Evolutionary conservation across 2,113 vertebrate species (phyloP).

Genomic region (Gasterosteus aculeatus): DNA sequence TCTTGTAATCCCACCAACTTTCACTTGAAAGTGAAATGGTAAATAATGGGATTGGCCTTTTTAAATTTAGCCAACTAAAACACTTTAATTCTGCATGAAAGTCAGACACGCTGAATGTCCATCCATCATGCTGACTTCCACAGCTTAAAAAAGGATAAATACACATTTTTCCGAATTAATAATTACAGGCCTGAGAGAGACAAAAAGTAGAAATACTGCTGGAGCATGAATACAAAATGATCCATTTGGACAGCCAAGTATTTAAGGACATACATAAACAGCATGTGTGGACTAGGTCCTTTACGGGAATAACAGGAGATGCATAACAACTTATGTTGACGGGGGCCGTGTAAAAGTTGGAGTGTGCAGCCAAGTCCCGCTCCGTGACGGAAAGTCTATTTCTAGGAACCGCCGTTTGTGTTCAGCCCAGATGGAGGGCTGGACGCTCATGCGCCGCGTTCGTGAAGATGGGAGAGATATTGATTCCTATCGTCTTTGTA

Average conservation of each 20-base stretch:
- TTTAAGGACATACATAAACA: neutral
- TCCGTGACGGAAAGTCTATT: constrained; percentile 28
- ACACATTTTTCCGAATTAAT: neutral
- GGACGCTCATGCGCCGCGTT: neutral
- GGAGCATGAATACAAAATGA: neutral
- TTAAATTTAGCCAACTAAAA: neutral
- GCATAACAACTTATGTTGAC: neutral
- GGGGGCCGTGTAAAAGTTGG: neutral
- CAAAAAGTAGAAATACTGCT: neutral
- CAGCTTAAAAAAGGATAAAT: neutral
- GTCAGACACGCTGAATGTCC: neutral
- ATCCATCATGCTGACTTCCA: neutral
- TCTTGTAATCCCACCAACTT: neutral
- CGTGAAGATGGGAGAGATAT: constrained; percentile 25
- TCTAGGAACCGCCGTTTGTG: constrained; percentile 19
- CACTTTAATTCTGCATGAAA: neutral
- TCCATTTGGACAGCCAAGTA: neutral
- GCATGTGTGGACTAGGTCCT: neutral
- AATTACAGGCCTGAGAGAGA: neutral
- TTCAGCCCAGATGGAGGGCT: constrained; percentile 30
- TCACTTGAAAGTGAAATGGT: neutral
- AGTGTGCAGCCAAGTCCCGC: constrained; percentile 12
- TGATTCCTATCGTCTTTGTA: constrained; percentile 11
- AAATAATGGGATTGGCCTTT: neutral
- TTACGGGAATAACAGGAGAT: neutral